Evolutionary conservation across 2,113 vertebrate genomes (phyloP), one percentile per base, ranked within the genome.

Genomic region (Lipophrys pholis): DNA sequence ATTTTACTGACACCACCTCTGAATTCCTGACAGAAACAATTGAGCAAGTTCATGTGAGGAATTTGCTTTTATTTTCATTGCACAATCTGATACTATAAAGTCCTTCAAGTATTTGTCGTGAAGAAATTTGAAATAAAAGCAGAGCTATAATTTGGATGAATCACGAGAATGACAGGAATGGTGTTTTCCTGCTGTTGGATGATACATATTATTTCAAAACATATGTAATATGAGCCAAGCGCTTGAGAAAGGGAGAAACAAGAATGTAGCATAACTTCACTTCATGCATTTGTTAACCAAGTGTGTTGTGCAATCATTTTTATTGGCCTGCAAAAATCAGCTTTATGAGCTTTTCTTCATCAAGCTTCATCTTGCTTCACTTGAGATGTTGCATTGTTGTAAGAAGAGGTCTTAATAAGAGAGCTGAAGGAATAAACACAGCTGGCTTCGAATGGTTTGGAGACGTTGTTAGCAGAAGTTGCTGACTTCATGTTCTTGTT

Each of bases 231-330:
- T 30, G 8, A 15, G 30, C 60, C 56, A 80, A 66, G 62, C 59
- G 52, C 59, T 84, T 16, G 43, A 57, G 36, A 36, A 49, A 15
- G 54, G 17, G 17, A 14, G 10, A 57, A 57, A n/a, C 11, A 17
- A 83, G 42, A 78, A 75, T 63, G 41, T 30, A 66, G 42, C 39
- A 71, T 50, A 75, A 46, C 49, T 45, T 43, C 17, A 60, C 41
- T 65, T 41, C 11, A 21, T 5, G 8, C 39, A 70, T 58, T 51
- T 56, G 21, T 56, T 65, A n/a, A 42, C 52, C 16, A 59, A 73
- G 77, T 71, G 60, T 71, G 77, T 86, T 81, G 69, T 73, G 71
- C 51, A 74, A 64, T 35, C n/a, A 43, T 54, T 46, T 46, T 58
- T 58, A 38, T 72, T 74, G 62, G 55, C 41, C 53, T 53, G 1